Base-by-base conservation (phyloP, 1,140 invertebrate species). In the Linepithema humile region DNA sequence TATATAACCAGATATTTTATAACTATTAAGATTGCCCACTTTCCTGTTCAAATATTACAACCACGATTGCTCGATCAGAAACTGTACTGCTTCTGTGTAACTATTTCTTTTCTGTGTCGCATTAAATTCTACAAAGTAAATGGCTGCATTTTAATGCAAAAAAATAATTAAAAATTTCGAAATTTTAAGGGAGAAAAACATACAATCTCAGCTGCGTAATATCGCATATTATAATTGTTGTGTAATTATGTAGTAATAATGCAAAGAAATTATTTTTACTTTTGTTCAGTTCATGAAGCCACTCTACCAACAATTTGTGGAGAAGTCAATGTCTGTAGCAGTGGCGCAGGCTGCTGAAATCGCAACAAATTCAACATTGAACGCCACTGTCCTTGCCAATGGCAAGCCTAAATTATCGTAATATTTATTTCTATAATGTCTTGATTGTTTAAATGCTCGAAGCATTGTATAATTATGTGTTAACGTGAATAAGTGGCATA, bases 281-380 rank as follows among this genome's bases (percentile, higher is more conserved):
- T 90, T 83, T 90, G 95, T 95, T 62, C 94, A 98, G 97, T 94
- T 97, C 73, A 96, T 98, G 96, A 97, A 97, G 91, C 97, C 97
- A 65, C 92, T 97, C 69, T 97, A 97, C 92, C 96, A 97, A 92
- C 94, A 95, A 74, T 96, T 97, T 88, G 95, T 97, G 90, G 96
- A 97, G 93, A 97, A 96, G 93, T 96, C 97, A 89, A 96, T 97
- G 89, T 96, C 97, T 89, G 97, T 97, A 91, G 97, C 97, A 88
- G 96, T 97, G 73, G 96, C 95, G 83, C 96, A 96, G 90, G 96
- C 96, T 90, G 96, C 97, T 90, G 96, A 96, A 85, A 95, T 95
- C 20, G 82, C 84, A 38, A 95, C 95, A 67, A 94, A 95, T 83
- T 95, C 95, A 78, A 95, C 95, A 80, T 83, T 91, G 85, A 91